Percentiles rank a stretch among this genome's conserved stretches.
phyloP scores from a whole-genome alignment of 2,113 vertebrate genomes.

The Heterotis niloticus region DNA sequence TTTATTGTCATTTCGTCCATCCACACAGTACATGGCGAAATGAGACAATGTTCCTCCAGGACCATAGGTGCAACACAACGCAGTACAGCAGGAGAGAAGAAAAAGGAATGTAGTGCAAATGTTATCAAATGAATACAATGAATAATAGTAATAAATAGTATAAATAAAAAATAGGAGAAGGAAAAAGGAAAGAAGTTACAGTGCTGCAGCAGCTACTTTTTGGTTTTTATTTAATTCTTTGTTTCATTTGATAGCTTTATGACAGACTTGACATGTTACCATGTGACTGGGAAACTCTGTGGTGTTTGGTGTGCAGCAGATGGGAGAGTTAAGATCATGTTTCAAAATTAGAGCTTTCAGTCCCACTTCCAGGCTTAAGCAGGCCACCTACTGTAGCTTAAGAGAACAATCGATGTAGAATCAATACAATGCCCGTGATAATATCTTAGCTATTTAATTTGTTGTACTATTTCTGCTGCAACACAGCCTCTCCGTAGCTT shows the following conservation, averaged over 20 bases:
- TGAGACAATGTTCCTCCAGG: too few species aligned
- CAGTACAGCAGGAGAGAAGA: too few species aligned
- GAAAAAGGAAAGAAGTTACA: too few species aligned
- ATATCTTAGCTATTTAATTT: background rate
- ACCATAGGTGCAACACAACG: too few species aligned
- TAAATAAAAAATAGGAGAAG: too few species aligned
- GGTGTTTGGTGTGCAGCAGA: background rate
- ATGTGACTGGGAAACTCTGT: background rate
- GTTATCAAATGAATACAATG: too few species aligned
- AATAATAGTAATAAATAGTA: too few species aligned
- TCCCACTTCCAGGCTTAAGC: background rate
- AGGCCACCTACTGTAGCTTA: background rate
- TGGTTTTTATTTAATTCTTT: background rate
- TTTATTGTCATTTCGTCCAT: too few species aligned
- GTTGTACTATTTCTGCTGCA: background rate
- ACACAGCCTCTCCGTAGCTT: background rate
- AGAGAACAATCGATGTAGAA: background rate
- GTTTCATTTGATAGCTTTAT: background rate
- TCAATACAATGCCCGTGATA: background rate
- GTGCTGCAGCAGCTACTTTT: too few species aligned
- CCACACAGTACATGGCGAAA: too few species aligned
- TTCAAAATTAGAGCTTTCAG: background rate
- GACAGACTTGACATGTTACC: background rate
- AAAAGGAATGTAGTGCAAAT: too few species aligned
- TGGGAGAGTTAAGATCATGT: background rate